Evolutionary conservation across 2,888 invertebrate genomes (phyloP), one percentile per base, ranked within the genome.

Genomic region (Caenorhabditis sp.): DNA sequence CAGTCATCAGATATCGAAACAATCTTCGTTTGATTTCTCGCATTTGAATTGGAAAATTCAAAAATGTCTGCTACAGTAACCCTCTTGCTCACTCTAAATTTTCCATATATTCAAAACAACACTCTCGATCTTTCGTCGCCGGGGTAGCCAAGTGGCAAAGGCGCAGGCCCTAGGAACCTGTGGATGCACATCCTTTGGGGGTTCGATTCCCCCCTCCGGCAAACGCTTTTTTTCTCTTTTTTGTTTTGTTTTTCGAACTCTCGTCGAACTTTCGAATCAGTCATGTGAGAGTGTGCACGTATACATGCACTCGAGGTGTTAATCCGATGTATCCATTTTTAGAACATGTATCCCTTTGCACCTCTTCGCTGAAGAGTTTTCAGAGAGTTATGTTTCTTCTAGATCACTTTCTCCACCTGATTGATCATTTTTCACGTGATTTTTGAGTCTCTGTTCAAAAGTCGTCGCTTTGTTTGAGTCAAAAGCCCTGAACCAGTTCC

Each of bases 121-220:
- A 16, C 16, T 44, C 16, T 10, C 1, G 4, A 12, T 2, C 2
- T 47, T 47, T 44, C n/a, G 44, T 24, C 12, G 63, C 63, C 63
- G 63, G 63, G 41, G 63, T 63, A 47, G 47, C 47, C 47, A 47
- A 47, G 47, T 47, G 47, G 47, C 47, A 47, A 47, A 47, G 47
- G 47, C 47, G 47, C 47, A 19, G 47, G 47, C 19, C 19, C 19
- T 10, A n/a, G 0, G 47, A n/a, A 10, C 19, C 47, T 47, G 47
- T 58, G 61, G 58, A 68, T 68, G 70, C 1, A 74, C 5, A 54
- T 64, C 74, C 61, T 61, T 63, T 69, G 56, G 51, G 69, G 68
- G 61, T 58, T 61, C 54, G 69, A 70, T 70, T 70, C 70, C 70
- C 70, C 47, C 58, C 70, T 31, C 70, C 70, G 70, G 70, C 70